Conservation (phyloP, 2,888 invertebrate species). For the Chrysolina haemoptera region DNA sequence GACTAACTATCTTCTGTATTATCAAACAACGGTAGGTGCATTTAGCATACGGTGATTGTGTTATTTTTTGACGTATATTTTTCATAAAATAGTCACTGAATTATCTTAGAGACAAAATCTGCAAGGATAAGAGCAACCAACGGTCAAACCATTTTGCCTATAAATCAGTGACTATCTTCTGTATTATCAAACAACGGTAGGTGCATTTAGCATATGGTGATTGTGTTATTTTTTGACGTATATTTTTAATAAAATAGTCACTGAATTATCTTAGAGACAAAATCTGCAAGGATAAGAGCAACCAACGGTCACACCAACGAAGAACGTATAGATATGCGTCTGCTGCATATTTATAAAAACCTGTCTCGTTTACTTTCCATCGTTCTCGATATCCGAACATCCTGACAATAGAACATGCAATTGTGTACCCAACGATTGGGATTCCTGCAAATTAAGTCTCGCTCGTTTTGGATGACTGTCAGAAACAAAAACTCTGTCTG, state of each 20-base stretch:
- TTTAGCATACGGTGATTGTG: no score
- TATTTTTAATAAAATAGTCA: background rate
- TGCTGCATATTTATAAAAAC: background rate
- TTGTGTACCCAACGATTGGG: conserved; percentile 22
- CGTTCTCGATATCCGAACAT: background rate
- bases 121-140: no score
- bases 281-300: no score
- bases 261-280: background rate
- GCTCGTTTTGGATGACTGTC: conserved; percentile 51
- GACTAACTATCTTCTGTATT: no score
- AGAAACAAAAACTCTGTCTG: conserved; percentile 48
- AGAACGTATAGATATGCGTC: no score
- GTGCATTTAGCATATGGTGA: no score
- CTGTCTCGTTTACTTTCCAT: background rate
- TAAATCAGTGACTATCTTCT: no score
- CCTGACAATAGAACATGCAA: conserved; percentile 1
- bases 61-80: background rate
- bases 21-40: no score
- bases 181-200: no score
- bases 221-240: background rate
- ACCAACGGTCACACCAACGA: no score
- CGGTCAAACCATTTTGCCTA: no score
- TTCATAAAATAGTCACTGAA: background rate
- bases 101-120: background rate
- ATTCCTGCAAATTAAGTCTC: conserved; percentile 34